phyloP scores from a whole-genome alignment of 2,888 invertebrate species.

The Euspilapteryx auroguttella region DNA sequence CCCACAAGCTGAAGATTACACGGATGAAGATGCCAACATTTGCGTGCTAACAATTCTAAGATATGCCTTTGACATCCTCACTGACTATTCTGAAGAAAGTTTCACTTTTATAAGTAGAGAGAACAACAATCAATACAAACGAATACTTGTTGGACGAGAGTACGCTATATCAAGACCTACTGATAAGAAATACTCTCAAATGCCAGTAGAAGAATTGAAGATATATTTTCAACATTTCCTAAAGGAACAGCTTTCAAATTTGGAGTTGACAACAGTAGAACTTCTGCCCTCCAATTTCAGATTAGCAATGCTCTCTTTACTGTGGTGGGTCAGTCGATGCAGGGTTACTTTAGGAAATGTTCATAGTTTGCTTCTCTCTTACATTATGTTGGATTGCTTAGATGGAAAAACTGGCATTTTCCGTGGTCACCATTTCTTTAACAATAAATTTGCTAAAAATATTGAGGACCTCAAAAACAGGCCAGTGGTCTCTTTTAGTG shows the following conservation, averaged over 20 bases:
- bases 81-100: conserved; percentile 29
- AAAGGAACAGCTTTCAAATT: conserved; percentile 27
- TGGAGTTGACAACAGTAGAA: conserved; percentile 28
- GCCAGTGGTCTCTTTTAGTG: too few species aligned
- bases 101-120: conserved; percentile 37
- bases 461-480: conserved; percentile 25
- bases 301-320: conserved; percentile 56
- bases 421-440: conserved; percentile 45
- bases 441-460: conserved; percentile 37
- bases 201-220: conserved; percentile 22
- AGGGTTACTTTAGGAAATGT: conserved; percentile 42
- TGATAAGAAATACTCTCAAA: conserved; percentile 18
- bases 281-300: conserved; percentile 60
- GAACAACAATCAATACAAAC: conserved; percentile 23
- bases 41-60: conserved; percentile 64
- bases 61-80: conserved; percentile 56
- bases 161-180: conserved; percentile 18
- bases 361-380: conserved; percentile 60
- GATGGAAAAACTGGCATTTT: conserved; percentile 60
- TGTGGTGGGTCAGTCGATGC: conserved; percentile 62
- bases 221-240: conserved; percentile 50
- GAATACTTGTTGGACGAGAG: conserved; percentile 20
- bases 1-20: conserved; percentile 73
- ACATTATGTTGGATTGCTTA: conserved; percentile 58
- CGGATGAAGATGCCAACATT: conserved; percentile 59